These are phyloP conservation scores for Stigmatopora nigra DNA, from an alignment of 2,113 vertebrate genomes.

Conservation along the genomic window DNA sequence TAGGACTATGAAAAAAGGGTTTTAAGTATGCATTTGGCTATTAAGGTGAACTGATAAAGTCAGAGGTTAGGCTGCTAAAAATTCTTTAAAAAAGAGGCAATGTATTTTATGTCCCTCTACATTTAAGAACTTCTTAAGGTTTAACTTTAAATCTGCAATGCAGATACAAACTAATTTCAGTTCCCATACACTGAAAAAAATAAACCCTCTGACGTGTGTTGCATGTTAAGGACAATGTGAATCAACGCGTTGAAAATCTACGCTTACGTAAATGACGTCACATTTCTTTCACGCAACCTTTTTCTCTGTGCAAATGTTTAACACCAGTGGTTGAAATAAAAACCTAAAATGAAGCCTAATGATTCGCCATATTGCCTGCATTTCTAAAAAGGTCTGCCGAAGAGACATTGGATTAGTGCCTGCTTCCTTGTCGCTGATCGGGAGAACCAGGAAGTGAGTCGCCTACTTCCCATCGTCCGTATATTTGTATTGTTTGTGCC, in stretches of 20 bases:
- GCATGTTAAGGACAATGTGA: constrained; percentile 34
- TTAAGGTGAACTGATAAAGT: too few relatives aligned
- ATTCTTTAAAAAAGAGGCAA: too few relatives aligned
- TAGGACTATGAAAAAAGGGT: too few relatives aligned
- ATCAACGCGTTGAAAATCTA: constrained; percentile 25
- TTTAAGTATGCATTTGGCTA: too few relatives aligned
- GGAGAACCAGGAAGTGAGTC: constrained; percentile 19
- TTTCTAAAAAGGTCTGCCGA: constrained; percentile 21
- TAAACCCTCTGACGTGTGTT: constrained; percentile 6
- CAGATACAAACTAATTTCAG: background rate
- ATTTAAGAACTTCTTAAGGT: too few relatives aligned
- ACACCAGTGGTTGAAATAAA: constrained; percentile 89
- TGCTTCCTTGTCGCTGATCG: constrained; percentile 26
- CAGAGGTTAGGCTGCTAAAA: too few relatives aligned
- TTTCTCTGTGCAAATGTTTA: constrained; percentile 84
- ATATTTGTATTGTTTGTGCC: constrained; percentile 77
- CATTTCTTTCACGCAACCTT: constrained; percentile 59
- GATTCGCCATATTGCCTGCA: constrained; percentile 29
- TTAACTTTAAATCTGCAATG: background rate
- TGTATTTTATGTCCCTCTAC: too few relatives aligned
- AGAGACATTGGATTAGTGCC: constrained; percentile 13
- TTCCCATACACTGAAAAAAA: background rate
- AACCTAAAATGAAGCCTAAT: constrained; percentile 22
- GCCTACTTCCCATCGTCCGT: constrained; percentile 38
- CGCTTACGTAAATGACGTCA: constrained; percentile 54